A percentile compares a stretch with the other conserved stretches of the same genome.
Evolutionary conservation across 2,113 vertebrate species (phyloP).

Genomic region (Sprattus sprattus): DNA sequence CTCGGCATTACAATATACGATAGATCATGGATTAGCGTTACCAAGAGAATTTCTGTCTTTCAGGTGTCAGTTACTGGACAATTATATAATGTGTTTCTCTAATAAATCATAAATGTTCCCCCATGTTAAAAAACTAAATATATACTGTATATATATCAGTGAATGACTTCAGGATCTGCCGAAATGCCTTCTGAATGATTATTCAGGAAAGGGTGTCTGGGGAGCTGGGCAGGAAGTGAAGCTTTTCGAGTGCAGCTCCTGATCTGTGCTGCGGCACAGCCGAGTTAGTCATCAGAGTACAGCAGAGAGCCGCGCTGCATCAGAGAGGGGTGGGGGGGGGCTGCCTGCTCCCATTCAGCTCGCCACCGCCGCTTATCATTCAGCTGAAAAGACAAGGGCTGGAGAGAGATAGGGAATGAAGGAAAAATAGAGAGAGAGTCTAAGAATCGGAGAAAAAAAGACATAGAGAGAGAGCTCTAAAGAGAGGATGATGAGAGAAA

Average conservation of each 20-base stretch:
- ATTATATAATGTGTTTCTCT: background rate
- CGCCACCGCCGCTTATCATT: conserved; percentile 32
- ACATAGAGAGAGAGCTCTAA: background rate
- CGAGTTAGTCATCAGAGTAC: conserved; percentile 23
- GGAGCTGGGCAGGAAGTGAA: conserved; percentile 23
- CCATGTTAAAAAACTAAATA: background rate
- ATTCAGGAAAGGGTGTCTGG: background rate
- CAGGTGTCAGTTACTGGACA: background rate
- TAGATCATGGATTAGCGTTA: background rate
- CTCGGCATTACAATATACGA: background rate
- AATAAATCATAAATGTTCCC: background rate
- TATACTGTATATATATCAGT: background rate
- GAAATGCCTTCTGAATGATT: background rate
- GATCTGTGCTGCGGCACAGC: conserved; percentile 20
- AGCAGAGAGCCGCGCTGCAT: background rate
- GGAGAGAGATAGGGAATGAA: background rate
- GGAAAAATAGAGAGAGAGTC: conserved; percentile 3
- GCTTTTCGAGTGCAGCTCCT: background rate
- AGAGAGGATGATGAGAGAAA: background rate
- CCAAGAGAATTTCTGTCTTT: background rate
- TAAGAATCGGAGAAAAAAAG: background rate
- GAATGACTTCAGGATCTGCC: background rate
- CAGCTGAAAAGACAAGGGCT: conserved; percentile 5
- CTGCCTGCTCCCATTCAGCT: conserved; percentile 28
- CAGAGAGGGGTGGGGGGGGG: background rate